phyloP scores from a whole-genome alignment of 2,113 vertebrate species.

The Sphyrna mokarran region DNA sequence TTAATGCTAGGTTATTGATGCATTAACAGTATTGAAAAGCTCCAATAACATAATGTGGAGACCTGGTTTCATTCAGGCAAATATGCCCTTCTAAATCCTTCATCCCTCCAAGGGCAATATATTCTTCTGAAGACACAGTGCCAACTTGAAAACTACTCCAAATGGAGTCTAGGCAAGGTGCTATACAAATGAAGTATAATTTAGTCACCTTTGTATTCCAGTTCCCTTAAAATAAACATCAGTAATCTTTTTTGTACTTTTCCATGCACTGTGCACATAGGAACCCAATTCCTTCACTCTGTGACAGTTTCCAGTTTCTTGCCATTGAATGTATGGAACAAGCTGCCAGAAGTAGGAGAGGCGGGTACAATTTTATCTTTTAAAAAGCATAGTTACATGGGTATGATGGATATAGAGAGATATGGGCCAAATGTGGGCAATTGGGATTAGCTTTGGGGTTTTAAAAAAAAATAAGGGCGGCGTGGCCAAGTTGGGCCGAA shows the following conservation, averaged over 20 bases:
- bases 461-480: no score
- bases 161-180: not conserved
- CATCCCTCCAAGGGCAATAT: not conserved
- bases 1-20: no score
- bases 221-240: not conserved
- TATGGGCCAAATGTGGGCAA: no score
- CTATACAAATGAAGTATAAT: not conserved
- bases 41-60: not conserved
- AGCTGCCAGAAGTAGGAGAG: no score
- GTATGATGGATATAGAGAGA: no score
- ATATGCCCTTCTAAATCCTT: not conserved
- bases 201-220: not conserved
- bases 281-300: not conserved
- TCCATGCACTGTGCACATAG: not conserved
- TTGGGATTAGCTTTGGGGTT: no score
- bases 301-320: not conserved
- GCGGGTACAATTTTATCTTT: no score
- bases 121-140: not conserved
- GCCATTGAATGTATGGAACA: no score
- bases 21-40: no score
- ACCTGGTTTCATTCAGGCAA: not conserved
- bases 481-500: no score
- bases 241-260: not conserved
- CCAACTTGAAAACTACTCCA: not conserved
- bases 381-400: no score